A percentile compares a stretch with the other conserved stretches of the same genome.
Evolutionary conservation across 2,113 vertebrate species (phyloP).

Genomic region (Otocyon megalotis): DNA sequence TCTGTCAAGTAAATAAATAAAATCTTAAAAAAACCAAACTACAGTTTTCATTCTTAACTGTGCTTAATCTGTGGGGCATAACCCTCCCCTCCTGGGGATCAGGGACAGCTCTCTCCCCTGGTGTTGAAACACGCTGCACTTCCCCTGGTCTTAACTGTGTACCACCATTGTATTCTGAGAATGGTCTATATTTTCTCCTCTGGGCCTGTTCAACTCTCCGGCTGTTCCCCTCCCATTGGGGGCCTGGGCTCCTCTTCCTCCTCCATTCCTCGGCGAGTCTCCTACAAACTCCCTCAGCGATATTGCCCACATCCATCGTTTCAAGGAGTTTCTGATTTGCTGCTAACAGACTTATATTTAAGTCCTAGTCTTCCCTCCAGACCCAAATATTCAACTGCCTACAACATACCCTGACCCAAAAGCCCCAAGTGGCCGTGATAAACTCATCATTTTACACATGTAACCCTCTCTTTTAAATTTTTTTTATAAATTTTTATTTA

Average conservation of each 20-base stretch:
- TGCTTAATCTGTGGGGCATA: background rate
- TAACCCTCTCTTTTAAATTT: too few relatives aligned
- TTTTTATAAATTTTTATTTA: too few relatives aligned
- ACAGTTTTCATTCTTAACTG: background rate
- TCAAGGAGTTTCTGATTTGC: conserved; percentile 4
- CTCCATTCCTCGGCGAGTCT: background rate
- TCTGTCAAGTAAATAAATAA: too few relatives aligned
- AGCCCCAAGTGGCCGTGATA: background rate
- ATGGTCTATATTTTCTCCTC: background rate
- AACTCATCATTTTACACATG: background rate
- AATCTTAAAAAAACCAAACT: background rate
- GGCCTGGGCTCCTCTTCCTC: background rate
- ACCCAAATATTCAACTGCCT: background rate
- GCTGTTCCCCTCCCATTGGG: background rate
- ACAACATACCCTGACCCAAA: background rate
- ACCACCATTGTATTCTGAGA: too few relatives aligned
- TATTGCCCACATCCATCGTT: background rate
- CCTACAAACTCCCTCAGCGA: background rate
- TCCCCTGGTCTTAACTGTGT: too few relatives aligned
- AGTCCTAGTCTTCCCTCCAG: background rate
- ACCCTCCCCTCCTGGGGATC: background rate
- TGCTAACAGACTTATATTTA: background rate
- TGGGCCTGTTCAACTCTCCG: background rate
- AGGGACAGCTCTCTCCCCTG: background rate
- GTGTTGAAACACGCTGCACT: too few relatives aligned